These are phyloP conservation scores for Anoncus sp. DNA, from an alignment of 2,888 invertebrate genomes.

Conservation along the genomic window DNA sequence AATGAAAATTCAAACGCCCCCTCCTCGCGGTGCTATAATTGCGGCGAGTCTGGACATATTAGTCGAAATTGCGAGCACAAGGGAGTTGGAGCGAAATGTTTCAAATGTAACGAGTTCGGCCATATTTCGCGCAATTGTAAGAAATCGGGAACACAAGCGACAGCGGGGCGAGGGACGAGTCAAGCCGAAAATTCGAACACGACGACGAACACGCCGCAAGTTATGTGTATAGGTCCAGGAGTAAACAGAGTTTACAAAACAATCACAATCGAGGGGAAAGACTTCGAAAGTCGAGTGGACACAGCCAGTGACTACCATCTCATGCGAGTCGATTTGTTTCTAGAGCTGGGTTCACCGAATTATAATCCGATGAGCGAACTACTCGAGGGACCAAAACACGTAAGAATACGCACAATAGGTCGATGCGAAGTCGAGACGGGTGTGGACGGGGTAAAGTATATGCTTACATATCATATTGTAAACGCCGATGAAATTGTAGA, in stretches of 20 bases:
- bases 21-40: conserved; percentile 60
- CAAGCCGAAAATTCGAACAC: neutral
- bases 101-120: conserved; percentile 65
- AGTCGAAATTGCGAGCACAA: conserved; percentile 60
- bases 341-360: conserved; percentile 24
- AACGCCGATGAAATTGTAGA: conserved; percentile 2
- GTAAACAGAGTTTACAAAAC: conserved; percentile 26
- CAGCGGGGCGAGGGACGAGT: neutral
- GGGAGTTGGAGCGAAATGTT: conserved; percentile 65
- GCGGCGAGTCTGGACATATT: conserved; percentile 60
- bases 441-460: conserved; percentile 8
- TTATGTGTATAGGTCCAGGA: conserved; percentile 16
- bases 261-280: neutral
- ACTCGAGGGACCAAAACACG: conserved; percentile 8
- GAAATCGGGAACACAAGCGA: neutral
- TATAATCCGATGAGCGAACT: conserved; percentile 4
- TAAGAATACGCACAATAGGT: conserved; percentile 16
- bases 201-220: conserved; percentile 4
- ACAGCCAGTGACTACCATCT: conserved; percentile 37
- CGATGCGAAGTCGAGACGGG: conserved; percentile 16
- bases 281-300: conserved; percentile 18
- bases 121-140: conserved; percentile 61
- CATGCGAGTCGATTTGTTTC: conserved; percentile 20
- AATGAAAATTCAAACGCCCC: conserved; percentile 10
- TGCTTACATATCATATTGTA: conserved; percentile 1